Evolutionary conservation across 23 tunicate genomes (phyloP).

Genomic region (Styela plicata): DNA sequence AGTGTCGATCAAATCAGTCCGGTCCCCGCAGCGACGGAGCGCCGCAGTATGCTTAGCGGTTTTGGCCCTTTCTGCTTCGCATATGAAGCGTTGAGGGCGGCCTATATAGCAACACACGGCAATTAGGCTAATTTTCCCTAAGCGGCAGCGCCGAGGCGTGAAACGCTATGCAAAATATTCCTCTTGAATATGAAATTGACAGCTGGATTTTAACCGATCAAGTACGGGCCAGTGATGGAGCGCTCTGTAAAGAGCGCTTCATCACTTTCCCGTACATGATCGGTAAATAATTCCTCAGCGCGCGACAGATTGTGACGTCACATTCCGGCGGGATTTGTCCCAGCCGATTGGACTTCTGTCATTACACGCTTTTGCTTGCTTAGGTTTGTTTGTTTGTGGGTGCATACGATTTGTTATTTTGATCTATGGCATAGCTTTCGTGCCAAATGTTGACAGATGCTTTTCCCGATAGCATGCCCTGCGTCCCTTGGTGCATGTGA

Average conservation of each 20-base stretch:
- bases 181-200: neutral
- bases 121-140: slow-evolving; percentile 24
- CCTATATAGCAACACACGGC: slow-evolving; percentile 21
- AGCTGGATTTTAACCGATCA: neutral
- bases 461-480: neutral
- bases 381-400: neutral
- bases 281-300: neutral
- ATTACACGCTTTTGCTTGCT: neutral
- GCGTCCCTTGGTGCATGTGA: neutral
- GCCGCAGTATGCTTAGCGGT: neutral
- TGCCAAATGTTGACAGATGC: neutral
- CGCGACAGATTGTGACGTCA: neutral
- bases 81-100: neutral
- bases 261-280: neutral
- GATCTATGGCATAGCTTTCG: neutral
- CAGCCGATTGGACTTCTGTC: neutral
- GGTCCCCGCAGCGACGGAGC: too few relatives aligned
- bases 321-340: neutral
- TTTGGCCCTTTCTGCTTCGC: neutral
- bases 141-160: slow-evolving; percentile 35
- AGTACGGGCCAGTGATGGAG: neutral
- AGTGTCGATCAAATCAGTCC: too few relatives aligned
- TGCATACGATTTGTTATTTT: neutral
- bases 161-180: slow-evolving; percentile 14
- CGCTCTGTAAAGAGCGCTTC: too few relatives aligned